Conservation (phyloP, 2,113 vertebrate genomes). For the Microcebus lehilahytsara region DNA sequence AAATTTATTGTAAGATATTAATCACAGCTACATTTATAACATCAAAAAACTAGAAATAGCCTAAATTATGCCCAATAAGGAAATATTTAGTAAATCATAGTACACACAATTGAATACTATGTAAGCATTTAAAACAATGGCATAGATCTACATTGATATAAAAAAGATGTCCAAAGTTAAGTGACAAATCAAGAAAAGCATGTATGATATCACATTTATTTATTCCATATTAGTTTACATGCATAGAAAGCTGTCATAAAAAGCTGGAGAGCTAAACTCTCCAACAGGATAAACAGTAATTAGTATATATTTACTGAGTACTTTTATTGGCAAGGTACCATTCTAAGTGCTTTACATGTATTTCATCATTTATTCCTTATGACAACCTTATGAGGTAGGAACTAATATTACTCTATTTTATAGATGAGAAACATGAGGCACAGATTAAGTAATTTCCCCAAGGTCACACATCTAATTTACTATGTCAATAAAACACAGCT, state of each 20-base stretch:
- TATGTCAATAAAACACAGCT: not conserved
- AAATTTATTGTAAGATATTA: not conserved
- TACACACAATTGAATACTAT: not conserved
- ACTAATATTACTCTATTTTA: not conserved
- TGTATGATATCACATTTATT: not conserved
- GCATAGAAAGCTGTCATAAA: not conserved
- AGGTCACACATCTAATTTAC: not conserved
- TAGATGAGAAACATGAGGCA: not conserved
- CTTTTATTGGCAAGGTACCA: not conserved
- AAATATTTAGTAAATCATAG: not conserved
- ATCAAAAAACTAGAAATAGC: not conserved
- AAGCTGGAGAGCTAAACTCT: not conserved
- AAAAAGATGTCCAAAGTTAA: not conserved
- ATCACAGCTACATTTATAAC: not conserved
- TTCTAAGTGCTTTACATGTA: not conserved
- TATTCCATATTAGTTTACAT: not conserved
- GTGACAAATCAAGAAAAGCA: not conserved
- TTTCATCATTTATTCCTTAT: not conserved
- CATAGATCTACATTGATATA: not conserved
- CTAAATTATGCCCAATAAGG: not conserved
- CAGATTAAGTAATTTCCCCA: not conserved
- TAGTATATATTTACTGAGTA: not conserved
- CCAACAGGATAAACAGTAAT: not conserved
- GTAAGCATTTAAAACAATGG: not conserved
- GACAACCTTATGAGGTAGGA: not conserved